Base-by-base conservation (phyloP, 2,888 invertebrate species). In the Papilio demoleus region DNA sequence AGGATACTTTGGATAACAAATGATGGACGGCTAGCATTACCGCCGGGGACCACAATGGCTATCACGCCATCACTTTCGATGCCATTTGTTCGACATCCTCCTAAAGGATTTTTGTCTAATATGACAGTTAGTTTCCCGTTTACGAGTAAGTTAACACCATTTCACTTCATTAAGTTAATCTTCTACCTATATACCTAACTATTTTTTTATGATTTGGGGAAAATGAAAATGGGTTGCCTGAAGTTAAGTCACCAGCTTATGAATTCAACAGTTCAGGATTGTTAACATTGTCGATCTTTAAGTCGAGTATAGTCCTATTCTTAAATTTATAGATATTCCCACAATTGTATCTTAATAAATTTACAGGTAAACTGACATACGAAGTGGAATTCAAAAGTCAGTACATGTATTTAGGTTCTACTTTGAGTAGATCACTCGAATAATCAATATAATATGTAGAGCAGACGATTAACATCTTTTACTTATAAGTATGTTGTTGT, bases 1-100 rank as follows among this genome's bases (percentile, higher is more conserved):
- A 94, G 97, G 79, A 93, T 97, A 76, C 92, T 97, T 53, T 97
- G 97, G 97, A 94, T 97, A 73, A 97, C 97, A 11, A 96, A 96
- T 73, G 97, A 97, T 83, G 97, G 97, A 1, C 93, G 97, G 6
- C 87, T 97, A 77, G 97, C 97, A 0, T 82, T 97, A 74, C 97
- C 97, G 1, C 97, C 97, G 0, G 97, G 97, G 53, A 97, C 97
- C 0, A 93, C 95, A 2, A 93, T 97, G 88, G 94, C 96, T 31
- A 95, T 97, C 75, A 94, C 96, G 4, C 97, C 97, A 11, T 96
- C 97, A 5, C 85, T 97, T 56, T 95, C 97, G 5, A 90, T 97
- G 92, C 97, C 97, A 11, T 95, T 97, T 78, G 96, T 97, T 4
- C 92, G 97, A 77, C 96, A 97, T 91, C 97, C 97, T 9, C 97